Evolutionary conservation across 1,140 invertebrate species (phyloP).

Genomic region (Mizuhopecten yessoensis): DNA sequence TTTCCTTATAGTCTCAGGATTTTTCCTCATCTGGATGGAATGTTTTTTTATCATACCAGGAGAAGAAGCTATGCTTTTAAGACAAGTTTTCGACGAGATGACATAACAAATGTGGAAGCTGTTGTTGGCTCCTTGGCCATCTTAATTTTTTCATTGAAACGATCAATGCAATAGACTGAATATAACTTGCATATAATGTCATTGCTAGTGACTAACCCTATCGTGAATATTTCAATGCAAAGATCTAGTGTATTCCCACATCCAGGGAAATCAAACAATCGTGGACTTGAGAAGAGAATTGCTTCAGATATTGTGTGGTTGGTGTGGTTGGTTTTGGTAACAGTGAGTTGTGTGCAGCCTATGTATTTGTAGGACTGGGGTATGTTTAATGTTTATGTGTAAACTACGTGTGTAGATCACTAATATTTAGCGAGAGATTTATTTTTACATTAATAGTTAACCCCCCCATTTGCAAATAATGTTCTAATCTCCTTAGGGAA

Average conservation of each 20-base stretch:
- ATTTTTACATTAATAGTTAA: slow-evolving; percentile 29
- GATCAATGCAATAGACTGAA: slow-evolving; percentile 32
- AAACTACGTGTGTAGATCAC: background rate
- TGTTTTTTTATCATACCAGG: background rate
- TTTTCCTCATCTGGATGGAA: background rate
- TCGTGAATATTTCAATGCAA: background rate
- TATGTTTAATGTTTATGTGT: background rate
- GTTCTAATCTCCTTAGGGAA: background rate
- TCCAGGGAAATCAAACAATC: background rate
- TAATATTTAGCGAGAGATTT: slow-evolving; percentile 27
- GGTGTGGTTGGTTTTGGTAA: background rate
- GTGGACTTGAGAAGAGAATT: background rate
- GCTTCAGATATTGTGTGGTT: background rate
- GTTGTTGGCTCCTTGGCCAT: background rate
- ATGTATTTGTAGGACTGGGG: background rate
- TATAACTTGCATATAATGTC: background rate
- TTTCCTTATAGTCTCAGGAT: background rate
- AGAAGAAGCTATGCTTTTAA: background rate
- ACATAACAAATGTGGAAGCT: too few species aligned
- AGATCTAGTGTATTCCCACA: background rate
- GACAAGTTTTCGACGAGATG: background rate
- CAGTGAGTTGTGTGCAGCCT: too few species aligned
- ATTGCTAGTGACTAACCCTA: background rate
- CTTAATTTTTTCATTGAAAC: background rate
- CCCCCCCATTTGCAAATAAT: background rate